Evolutionary conservation across 64 coral and sea anemone genomes (phyloP), one percentile per base, ranked within the genome.

Genomic region (Orbicella faveolata): DNA sequence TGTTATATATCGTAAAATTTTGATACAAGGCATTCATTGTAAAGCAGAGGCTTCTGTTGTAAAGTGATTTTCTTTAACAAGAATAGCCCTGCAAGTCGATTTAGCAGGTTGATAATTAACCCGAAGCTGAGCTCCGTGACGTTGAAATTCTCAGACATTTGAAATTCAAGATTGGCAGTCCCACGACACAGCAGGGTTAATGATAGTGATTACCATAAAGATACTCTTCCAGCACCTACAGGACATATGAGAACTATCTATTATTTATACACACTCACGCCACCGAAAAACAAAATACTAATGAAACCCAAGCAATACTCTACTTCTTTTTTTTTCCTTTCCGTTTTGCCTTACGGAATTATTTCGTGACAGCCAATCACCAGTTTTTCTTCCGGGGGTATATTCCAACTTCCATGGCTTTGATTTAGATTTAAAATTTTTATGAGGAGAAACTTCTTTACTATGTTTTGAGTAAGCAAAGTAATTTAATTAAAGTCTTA

Each of bases 401-500:
- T 51, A n/a, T 37, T 37, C 65, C 41, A 83, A 23, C 34, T 2
- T 34, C 39, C 2, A 6, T 16, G 17, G 0, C 15, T 16, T 51
- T 85, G 41, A 52, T 1, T 68, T 41, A 20, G 52, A 30, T 1
- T 84, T 41, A 10, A 16, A 67, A 48, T 37, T 67, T 17, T 13
- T 64, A 18, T 5, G 54, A 13, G 26, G 9, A 81, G 13, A 79
- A 79, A 55, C 51, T 79, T 17, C 63, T n/a, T 81, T 48, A 48
- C 61, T 20, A 34, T 34, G 11, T 81, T 35, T 62, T 81, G 54
- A 18, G 19, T n/a, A 62, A 63, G 63, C 30, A 12, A 63, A 14
- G 79, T 33, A 63, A 34, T 81, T 81, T 81, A 26, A 63, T 63
- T 81, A 57, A 81, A 63, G 33, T 30, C 53, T 80, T 57, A 13